These are phyloP conservation scores for Lycaena phlaeas DNA, from an alignment of 2,888 invertebrate species.

Conservation along the genomic window DNA sequence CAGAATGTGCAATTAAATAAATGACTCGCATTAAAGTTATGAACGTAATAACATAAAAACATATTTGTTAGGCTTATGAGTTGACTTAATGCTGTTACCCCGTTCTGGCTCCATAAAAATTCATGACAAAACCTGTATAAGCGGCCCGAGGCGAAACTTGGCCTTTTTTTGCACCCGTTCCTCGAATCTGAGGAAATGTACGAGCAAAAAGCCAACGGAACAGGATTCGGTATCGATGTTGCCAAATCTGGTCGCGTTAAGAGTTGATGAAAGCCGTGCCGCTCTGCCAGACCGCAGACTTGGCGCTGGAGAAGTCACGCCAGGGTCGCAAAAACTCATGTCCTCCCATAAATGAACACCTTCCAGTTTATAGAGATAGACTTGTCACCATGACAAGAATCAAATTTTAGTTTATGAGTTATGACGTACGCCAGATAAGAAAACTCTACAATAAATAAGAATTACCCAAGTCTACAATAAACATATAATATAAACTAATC, in stretches of 20 bases:
- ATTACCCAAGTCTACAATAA: too few species aligned
- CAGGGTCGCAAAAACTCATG: slow-evolving; percentile 25
- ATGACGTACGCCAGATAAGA: neutral
- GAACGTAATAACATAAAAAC: slow-evolving; percentile 7
- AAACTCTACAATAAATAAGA: too few species aligned
- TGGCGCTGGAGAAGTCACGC: slow-evolving; percentile 35
- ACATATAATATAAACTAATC: too few species aligned
- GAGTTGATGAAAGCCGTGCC: slow-evolving; percentile 66
- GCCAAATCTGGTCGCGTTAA: slow-evolving; percentile 70
- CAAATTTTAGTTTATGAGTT: slow-evolving; percentile 19
- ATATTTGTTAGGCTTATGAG: slow-evolving; percentile 34
- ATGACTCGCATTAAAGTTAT: neutral
- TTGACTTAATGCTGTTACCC: slow-evolving; percentile 50
- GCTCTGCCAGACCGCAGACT: slow-evolving; percentile 37
- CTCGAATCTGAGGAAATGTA: slow-evolving; percentile 65
- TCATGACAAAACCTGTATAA: slow-evolving; percentile 67
- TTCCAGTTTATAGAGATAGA: slow-evolving; percentile 19
- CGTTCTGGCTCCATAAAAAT: slow-evolving; percentile 57
- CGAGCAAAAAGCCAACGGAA: slow-evolving; percentile 61
- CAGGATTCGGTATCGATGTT: slow-evolving; percentile 67
- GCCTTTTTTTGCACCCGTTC: slow-evolving; percentile 58
- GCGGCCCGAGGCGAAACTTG: slow-evolving; percentile 57
- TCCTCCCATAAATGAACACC: slow-evolving; percentile 27
- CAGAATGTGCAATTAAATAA: neutral
- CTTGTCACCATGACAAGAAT: slow-evolving; percentile 26